phyloP scores from a whole-genome alignment of 2,797 vertebrate genomes.

The Urophycis tenuis region DNA sequence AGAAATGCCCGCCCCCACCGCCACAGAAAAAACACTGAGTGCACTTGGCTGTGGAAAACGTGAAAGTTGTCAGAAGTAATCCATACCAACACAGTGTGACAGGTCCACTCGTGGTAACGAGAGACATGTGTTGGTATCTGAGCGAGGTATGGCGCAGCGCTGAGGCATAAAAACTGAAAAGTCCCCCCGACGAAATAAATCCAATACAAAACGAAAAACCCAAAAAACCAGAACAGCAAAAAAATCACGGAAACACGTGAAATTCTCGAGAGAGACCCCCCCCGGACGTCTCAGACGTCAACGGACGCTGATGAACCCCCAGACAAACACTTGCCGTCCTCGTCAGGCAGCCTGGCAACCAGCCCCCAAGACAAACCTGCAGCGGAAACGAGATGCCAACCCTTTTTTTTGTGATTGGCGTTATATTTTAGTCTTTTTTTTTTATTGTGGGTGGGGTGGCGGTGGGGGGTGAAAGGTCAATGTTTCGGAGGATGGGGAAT shows the following conservation, averaged over 20 bases:
- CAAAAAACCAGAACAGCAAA: background rate
- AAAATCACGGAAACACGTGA: background rate
- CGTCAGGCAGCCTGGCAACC: background rate
- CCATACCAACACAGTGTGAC: conserved; percentile 37
- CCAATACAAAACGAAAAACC: background rate
- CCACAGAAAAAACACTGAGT: conserved; percentile 5
- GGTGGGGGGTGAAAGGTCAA: background rate
- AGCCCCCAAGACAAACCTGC: background rate
- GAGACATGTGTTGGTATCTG: conserved; percentile 42
- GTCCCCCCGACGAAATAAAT: background rate
- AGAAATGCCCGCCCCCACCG: background rate
- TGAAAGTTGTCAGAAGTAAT: conserved; percentile 50
- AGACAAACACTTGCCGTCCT: background rate
- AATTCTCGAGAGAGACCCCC: background rate
- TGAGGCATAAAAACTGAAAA: background rate
- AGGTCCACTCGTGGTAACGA: conserved; percentile 45
- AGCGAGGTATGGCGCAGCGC: conserved; percentile 23
- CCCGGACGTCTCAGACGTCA: background rate
- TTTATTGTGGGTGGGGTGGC: too few relatives aligned
- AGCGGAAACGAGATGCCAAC: background rate
- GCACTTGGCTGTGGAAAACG: conserved; percentile 39
- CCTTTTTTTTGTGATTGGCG: background rate
- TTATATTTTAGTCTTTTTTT: background rate
- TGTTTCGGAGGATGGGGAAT: conserved; percentile 41
- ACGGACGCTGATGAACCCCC: background rate